These are phyloP conservation scores for Steinernema scapterisci DNA, from an alignment of 2,888 invertebrate genomes.

Conservation along the genomic window DNA sequence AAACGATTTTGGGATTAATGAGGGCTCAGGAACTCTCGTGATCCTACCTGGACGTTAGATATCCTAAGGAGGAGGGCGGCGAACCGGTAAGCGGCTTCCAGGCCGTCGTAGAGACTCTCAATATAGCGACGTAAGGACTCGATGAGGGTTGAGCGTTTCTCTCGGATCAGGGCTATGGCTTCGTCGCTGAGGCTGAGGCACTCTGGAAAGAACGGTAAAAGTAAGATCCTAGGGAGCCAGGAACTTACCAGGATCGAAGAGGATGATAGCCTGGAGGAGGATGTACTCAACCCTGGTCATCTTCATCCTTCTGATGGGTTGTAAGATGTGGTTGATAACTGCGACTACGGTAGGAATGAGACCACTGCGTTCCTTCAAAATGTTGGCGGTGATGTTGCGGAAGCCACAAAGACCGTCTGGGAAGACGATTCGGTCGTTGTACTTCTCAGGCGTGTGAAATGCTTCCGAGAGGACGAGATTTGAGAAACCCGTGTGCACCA, in stretches of 20 bases:
- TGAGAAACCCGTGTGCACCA: slow-evolving; percentile 62
- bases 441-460: slow-evolving; percentile 65
- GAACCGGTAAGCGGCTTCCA: slow-evolving; percentile 48
- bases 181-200: slow-evolving; percentile 60
- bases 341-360: slow-evolving; percentile 66
- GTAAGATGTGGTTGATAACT: slow-evolving; percentile 64
- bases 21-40: too few relatives aligned
- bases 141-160: slow-evolving; percentile 57
- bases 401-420: slow-evolving; percentile 65
- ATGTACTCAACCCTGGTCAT: slow-evolving; percentile 65
- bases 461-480: slow-evolving; percentile 66
- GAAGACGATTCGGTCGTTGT: slow-evolving; percentile 62
- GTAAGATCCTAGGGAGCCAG: too few relatives aligned
- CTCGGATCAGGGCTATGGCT: slow-evolving; percentile 52
- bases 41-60: slow-evolving; percentile 54
- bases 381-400: slow-evolving; percentile 60
- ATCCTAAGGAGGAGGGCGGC: slow-evolving; percentile 54
- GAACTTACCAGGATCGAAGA: slow-evolving; percentile 63
- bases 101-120: slow-evolving; percentile 31
- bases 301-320: slow-evolving; percentile 63
- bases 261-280: slow-evolving; percentile 62
- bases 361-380: slow-evolving; percentile 56
- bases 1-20: slow-evolving; percentile 35
- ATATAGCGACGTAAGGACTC: slow-evolving; percentile 50
- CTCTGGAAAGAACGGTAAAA: slow-evolving; percentile 49